Conservation (phyloP, 2,797 vertebrate genomes). For the Chaetophractus vellerosus region DNA sequence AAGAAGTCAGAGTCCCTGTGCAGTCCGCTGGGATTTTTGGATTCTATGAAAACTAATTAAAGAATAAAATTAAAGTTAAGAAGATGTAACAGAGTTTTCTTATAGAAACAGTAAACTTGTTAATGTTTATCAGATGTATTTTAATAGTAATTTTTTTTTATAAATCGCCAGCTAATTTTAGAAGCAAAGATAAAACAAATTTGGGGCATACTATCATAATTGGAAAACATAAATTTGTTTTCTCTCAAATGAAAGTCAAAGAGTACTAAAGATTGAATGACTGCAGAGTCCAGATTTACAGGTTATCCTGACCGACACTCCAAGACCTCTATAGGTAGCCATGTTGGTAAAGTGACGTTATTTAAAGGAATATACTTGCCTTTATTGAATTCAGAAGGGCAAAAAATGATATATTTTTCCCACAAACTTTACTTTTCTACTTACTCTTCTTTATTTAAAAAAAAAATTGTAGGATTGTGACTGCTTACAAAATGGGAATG, state of each 20-base stretch:
- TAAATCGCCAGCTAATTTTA: neutral
- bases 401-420: neutral
- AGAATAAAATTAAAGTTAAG: slow-evolving; percentile 34
- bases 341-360: neutral
- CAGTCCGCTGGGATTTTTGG: neutral
- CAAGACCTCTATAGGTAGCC: rapidly evolving
- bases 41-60: neutral
- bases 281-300: no score
- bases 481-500: neutral
- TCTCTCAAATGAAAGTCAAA: neutral
- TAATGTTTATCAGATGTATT: neutral
- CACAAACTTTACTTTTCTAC: neutral
- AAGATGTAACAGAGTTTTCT: neutral
- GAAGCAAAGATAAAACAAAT: neutral
- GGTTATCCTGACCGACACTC: rapidly evolving
- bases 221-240: neutral
- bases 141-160: neutral
- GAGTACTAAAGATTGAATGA: neutral
- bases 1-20: neutral
- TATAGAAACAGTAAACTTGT: neutral
- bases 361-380: neutral
- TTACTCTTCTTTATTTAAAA: neutral
- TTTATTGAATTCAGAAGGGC: neutral
- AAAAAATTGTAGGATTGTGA: neutral
- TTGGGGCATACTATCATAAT: neutral